Conservation (phyloP, 2,113 vertebrate species). For the Nibea albiflora region DNA sequence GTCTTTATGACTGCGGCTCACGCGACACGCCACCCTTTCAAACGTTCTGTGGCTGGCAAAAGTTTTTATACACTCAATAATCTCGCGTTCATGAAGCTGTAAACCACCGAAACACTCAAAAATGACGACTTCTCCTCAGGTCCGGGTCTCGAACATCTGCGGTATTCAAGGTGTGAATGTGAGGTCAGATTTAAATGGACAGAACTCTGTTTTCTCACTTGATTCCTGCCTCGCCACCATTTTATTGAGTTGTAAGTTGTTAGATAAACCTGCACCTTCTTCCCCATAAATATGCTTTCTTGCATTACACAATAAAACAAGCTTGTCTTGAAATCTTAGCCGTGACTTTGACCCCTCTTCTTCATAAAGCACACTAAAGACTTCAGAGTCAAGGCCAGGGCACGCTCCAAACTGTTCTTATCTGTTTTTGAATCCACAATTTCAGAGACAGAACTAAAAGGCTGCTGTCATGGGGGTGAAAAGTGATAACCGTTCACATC, state of each 20-base stretch:
- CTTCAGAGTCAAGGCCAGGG: neutral
- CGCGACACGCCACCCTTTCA: constrained; percentile 22
- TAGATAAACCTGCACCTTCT: neutral
- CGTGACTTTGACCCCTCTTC: neutral
- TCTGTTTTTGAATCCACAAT: neutral
- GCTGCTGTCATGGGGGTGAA: neutral
- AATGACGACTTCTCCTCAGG: neutral
- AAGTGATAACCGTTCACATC: neutral
- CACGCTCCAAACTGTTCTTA: neutral
- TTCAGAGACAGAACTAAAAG: neutral
- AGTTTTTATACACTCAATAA: constrained; percentile 4
- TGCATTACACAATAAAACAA: neutral
- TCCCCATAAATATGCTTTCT: neutral
- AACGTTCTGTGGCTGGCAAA: constrained; percentile 18
- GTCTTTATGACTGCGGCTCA: constrained; percentile 37
- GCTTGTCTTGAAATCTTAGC: neutral
- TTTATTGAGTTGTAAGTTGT: neutral
- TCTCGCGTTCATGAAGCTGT: constrained; percentile 24
- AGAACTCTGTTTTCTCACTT: no score
- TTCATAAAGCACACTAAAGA: neutral
- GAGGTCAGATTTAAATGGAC: no score
- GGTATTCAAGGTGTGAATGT: neutral
- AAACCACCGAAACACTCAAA: constrained; percentile 3
- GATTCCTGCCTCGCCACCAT: no score
- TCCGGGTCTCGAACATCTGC: neutral